Percentiles rank a stretch among this genome's conserved stretches.
phyloP scores from a whole-genome alignment of 1,140 invertebrate species.

The Paralvinella palmiformis region DNA sequence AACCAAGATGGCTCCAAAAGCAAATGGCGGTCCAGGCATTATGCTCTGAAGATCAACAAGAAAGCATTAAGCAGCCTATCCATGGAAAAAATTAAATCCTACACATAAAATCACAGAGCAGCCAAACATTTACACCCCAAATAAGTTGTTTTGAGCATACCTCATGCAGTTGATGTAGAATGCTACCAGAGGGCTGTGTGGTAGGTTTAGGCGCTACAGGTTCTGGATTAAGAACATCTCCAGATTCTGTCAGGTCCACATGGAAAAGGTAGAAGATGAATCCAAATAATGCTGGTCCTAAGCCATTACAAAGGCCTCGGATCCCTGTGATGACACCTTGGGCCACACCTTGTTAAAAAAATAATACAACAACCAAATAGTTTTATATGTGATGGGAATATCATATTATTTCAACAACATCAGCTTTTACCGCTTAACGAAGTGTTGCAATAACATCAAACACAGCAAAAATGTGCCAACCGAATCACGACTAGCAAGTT shows the following conservation, averaged over 20 bases:
- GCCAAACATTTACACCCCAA: neutral
- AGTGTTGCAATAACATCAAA: no score
- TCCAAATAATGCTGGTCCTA: slow-evolving; percentile 93
- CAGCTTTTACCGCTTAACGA: no score
- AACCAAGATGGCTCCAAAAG: slow-evolving; percentile 94
- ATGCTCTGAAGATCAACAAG: slow-evolving; percentile 59
- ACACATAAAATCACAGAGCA: neutral
- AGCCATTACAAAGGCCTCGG: slow-evolving; percentile 82
- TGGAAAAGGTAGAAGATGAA: slow-evolving; percentile 98
- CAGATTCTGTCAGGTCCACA: slow-evolving; percentile 84
- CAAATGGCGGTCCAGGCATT: slow-evolving; percentile 98
- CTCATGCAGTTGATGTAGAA: slow-evolving; percentile 10
- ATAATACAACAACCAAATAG: no score
- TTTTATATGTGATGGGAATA: no score
- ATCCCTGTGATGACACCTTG: slow-evolving; percentile 93
- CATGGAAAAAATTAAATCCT: neutral
- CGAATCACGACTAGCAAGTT: no score
- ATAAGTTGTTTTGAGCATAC: neutral
- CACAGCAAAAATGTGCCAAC: no score
- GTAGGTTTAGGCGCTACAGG: neutral
- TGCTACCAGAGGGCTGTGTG: neutral
- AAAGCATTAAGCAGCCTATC: no score
- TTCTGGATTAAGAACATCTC: slow-evolving; percentile 13
- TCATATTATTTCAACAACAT: no score
- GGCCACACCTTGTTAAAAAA: slow-evolving; percentile 88